Evolutionary conservation across 2,797 vertebrate species (phyloP).

Genomic region (Lacerta viridis): DNA sequence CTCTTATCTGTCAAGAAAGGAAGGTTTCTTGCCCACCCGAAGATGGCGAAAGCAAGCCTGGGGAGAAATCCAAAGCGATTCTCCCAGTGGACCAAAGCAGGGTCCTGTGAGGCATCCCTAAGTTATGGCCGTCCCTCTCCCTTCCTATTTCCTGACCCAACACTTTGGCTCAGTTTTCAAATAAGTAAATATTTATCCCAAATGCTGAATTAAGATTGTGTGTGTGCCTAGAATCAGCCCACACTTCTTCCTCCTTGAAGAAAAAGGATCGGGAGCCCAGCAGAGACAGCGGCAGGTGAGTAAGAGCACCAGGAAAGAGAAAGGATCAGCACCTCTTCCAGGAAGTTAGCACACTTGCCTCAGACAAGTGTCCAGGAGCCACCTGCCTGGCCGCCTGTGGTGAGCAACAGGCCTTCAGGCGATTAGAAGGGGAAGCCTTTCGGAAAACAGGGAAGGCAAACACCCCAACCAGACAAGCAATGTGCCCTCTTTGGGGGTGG

Average conservation of each 20-base stretch:
- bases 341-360: not conserved
- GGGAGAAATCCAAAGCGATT: too few relatives aligned
- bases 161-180: too few relatives aligned
- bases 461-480: not conserved
- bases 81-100: not conserved
- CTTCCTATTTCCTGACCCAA: too few relatives aligned
- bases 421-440: not conserved
- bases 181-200: too few relatives aligned
- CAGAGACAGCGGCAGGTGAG: not conserved
- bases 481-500: not conserved
- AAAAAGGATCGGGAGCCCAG: not conserved
- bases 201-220: too few relatives aligned
- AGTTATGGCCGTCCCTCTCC: not conserved
- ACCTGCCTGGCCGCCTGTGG: not conserved
- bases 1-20: not conserved
- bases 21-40: not conserved
- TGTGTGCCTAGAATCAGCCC: too few relatives aligned
- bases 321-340: not conserved
- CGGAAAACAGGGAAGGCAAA: not conserved
- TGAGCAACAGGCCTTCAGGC: not conserved
- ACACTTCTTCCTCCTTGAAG: not conserved
- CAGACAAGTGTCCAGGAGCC: not conserved
- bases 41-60: too few relatives aligned
- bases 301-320: not conserved
- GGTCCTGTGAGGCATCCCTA: not conserved